These are phyloP conservation scores for Poecilia velifera DNA, from an alignment of 2,797 vertebrate genomes.

Conservation along the genomic window DNA sequence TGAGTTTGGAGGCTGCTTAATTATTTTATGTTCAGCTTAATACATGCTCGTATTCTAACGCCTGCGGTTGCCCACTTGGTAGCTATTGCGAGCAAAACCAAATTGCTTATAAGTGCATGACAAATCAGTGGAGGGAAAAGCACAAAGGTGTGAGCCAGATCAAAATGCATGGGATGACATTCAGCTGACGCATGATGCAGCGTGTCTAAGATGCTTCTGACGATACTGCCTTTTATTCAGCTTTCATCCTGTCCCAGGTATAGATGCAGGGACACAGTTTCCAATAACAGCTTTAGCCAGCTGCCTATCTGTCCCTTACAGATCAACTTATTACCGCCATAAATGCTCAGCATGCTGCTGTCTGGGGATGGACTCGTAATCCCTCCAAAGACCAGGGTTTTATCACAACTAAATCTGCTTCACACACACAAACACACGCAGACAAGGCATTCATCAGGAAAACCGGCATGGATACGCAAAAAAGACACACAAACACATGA, in stretches of 20 bases:
- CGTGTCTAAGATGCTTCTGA: slow-evolving; percentile 34
- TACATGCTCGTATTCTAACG: slow-evolving; percentile 13
- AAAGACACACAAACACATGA: slow-evolving; percentile 32
- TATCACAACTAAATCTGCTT: slow-evolving; percentile 77
- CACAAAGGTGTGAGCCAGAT: slow-evolving; percentile 47
- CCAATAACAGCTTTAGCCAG: slow-evolving; percentile 64
- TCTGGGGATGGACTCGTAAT: slow-evolving; percentile 77
- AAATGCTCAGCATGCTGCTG: slow-evolving; percentile 77
- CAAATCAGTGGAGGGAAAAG: slow-evolving; percentile 50
- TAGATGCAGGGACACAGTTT: slow-evolving; percentile 54
- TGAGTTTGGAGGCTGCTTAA: neutral
- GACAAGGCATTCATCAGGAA: slow-evolving; percentile 41
- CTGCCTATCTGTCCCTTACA: slow-evolving; percentile 72
- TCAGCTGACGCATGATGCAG: slow-evolving; percentile 31
- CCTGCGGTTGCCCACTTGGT: slow-evolving; percentile 29
- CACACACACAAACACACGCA: slow-evolving; percentile 23
- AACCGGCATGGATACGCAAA: slow-evolving; percentile 30
- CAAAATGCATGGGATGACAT: slow-evolving; percentile 56
- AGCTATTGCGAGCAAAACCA: slow-evolving; percentile 18
- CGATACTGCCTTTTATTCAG: slow-evolving; percentile 49
- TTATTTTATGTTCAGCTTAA: neutral
- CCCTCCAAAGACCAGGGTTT: slow-evolving; percentile 71
- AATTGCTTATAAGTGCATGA: slow-evolving; percentile 42
- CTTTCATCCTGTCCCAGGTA: slow-evolving; percentile 30
- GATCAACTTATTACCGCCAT: slow-evolving; percentile 77